Evolutionary conservation across 1,140 invertebrate genomes (phyloP), one percentile per base, ranked within the genome.

Genomic region (Doryteuthis pealeii): DNA sequence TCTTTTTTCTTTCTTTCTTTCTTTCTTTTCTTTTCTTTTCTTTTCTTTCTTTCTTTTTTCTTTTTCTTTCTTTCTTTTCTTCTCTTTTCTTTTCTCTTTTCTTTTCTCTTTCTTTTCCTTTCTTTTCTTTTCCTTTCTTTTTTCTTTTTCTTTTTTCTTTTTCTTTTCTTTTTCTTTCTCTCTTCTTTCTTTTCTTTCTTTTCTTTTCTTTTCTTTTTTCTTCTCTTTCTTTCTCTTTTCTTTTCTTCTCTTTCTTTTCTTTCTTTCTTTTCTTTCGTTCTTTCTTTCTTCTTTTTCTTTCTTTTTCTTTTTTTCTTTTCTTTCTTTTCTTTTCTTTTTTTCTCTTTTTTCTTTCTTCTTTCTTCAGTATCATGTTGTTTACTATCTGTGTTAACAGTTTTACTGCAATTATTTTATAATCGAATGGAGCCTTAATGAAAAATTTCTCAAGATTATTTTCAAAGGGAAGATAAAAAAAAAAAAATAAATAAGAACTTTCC

Each of bases 321-420:
- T 69, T 31, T 45, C 26, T 35, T 40, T 28, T 40, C 43, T n/a
- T 66, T 22, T 40, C 72, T 73, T 22, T 67, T 62, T 73, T 1
- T 73, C 58, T 40, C 31, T 35, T 35, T 0, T 66, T 33, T 35
- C 3, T 43, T 62, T 28, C 26, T 66, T 28, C n/a, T 14, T 6
- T 33, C 62, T 5, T 43, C 31, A 73, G 30, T 15, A 32, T 62
- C 26, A 73, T 31, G n/a, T n/a, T n/a, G n/a, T n/a, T n/a, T n/a
- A n/a, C n/a, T n/a, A n/a, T n/a, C n/a, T n/a, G n/a, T n/a, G n/a
- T n/a, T n/a, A n/a, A n/a, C n/a, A n/a, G n/a, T n/a, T n/a, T n/a
- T n/a, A n/a, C n/a, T n/a, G n/a, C n/a, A n/a, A n/a, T n/a, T n/a
- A n/a, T n/a, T n/a, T n/a, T n/a, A n/a, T n/a, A n/a, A n/a, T n/a